These are phyloP conservation scores for Vannuccia rotundouncinata DNA, from an alignment of 2,888 invertebrate genomes.

Conservation along the genomic window DNA sequence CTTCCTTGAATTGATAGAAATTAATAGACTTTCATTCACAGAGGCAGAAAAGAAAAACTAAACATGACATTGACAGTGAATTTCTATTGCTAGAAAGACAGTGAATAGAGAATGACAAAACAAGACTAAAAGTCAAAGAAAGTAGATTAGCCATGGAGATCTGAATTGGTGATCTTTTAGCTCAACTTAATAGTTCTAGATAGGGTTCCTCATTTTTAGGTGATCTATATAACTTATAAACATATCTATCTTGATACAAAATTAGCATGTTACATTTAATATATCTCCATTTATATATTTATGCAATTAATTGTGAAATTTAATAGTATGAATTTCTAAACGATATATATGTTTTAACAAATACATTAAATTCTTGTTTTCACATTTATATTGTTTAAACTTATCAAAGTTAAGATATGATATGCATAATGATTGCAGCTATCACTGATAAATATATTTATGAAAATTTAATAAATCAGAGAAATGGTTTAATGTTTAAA, in stretches of 20 bases:
- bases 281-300: not conserved
- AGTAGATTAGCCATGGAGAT: not conserved
- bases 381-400: too few relatives aligned
- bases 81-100: conserved; percentile 16
- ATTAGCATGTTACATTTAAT: not conserved
- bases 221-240: not conserved
- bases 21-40: not conserved
- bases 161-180: conserved; percentile 9
- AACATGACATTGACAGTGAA: not conserved
- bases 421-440: not conserved
- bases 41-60: not conserved
- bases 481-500: too few relatives aligned
- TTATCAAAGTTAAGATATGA: too few relatives aligned
- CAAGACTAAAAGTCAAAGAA: conserved; percentile 12
- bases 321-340: too few relatives aligned
- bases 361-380: too few relatives aligned
- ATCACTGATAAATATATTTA: not conserved
- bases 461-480: not conserved
- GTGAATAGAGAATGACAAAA: conserved; percentile 1
- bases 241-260: not conserved
- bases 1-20: not conserved
- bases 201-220: conserved; percentile 1
- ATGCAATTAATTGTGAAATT: too few relatives aligned
- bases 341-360: too few relatives aligned
- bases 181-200: conserved; percentile 11